These are phyloP conservation scores for Characodon lateralis DNA, from an alignment of 2,797 vertebrate genomes.

Conservation along the genomic window DNA sequence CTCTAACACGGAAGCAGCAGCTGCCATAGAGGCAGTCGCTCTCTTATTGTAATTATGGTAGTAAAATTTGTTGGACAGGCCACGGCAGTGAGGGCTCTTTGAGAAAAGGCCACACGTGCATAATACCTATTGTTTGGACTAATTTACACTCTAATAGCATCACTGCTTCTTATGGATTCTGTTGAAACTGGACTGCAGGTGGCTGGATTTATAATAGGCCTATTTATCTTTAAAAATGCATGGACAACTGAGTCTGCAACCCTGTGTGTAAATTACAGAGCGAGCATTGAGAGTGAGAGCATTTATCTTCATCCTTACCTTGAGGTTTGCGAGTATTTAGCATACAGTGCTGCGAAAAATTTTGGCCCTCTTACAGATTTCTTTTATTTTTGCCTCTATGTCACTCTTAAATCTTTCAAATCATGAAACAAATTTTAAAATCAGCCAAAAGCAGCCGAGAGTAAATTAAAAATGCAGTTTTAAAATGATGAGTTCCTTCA, in stretches of 20 bases:
- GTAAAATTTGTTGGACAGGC: slow-evolving; percentile 64
- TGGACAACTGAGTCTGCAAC: neutral
- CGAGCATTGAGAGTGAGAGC: no score
- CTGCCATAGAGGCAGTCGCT: slow-evolving; percentile 46
- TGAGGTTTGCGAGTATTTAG: neutral
- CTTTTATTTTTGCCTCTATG: neutral
- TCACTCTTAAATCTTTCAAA: neutral
- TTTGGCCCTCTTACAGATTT: neutral
- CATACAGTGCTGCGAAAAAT: neutral
- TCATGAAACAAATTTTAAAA: neutral
- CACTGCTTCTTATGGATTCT: slow-evolving; percentile 39
- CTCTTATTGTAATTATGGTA: slow-evolving; percentile 63
- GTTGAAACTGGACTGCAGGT: neutral
- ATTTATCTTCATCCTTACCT: neutral
- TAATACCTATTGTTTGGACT: slow-evolving; percentile 46
- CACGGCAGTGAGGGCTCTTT: slow-evolving; percentile 41
- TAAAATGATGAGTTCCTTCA: neutral
- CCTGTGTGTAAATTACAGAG: neutral
- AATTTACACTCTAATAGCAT: slow-evolving; percentile 37
- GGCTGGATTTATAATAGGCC: neutral
- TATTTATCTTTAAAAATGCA: neutral
- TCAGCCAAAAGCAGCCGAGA: neutral
- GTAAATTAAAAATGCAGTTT: neutral
- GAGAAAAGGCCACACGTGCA: slow-evolving; percentile 40
- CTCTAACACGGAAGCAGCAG: slow-evolving; percentile 58